Percentiles rank a stretch among this genome's conserved stretches.
Conservation (phyloP, 1,140 invertebrate species). For the Diuraphis noxia region DNA sequence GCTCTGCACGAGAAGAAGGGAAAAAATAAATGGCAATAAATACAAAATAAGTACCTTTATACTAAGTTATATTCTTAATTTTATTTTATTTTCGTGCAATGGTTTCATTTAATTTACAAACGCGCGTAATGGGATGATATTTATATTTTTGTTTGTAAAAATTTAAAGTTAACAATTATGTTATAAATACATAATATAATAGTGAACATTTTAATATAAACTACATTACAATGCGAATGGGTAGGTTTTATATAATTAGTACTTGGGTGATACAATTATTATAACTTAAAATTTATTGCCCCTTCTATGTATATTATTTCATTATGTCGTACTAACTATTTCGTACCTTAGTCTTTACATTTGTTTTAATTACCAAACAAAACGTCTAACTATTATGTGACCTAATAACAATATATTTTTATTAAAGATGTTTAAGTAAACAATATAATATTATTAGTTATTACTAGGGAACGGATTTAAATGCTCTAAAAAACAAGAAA, state of each 20-base stretch:
- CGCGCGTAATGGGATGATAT: neutral
- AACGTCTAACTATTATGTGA: neutral
- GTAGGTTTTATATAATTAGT: neutral
- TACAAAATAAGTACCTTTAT: neutral
- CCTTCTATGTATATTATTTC: neutral
- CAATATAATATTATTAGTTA: too few relatives aligned
- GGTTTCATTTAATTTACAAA: neutral
- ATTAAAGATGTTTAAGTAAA: neutral
- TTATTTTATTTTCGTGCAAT: neutral
- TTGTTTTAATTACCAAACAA: neutral
- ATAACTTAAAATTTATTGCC: neutral
- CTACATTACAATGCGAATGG: neutral
- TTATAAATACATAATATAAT: neutral
- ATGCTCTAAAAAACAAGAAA: too few relatives aligned
- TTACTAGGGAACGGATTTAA: too few relatives aligned
- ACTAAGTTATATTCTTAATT: neutral
- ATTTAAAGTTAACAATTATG: neutral
- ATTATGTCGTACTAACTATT: neutral
- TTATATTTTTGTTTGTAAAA: neutral
- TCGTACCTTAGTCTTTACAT: neutral
- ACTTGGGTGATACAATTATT: neutral
- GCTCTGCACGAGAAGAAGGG: neutral
- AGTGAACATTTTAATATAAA: neutral
- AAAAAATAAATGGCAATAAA: neutral
- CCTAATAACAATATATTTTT: neutral